These are phyloP conservation scores for Paramormyrops kingsleyae DNA, from an alignment of 2,113 vertebrate species.

Conservation along the genomic window DNA sequence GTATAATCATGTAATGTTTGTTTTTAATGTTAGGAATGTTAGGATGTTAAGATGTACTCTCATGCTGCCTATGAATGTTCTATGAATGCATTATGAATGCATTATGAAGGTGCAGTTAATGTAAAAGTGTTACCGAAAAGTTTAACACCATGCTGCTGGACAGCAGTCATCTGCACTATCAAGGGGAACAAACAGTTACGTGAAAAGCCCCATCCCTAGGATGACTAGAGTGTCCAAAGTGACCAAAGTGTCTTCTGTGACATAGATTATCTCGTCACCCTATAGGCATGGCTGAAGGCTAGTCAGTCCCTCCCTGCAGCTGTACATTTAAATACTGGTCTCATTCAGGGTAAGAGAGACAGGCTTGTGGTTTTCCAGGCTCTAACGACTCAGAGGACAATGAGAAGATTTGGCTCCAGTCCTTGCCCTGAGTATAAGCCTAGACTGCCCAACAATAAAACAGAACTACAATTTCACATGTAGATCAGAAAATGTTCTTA, in stretches of 20 bases:
- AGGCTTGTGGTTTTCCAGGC: background rate
- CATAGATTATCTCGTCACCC: background rate
- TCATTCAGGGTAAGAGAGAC: background rate
- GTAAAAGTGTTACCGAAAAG: no score
- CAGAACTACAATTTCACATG: background rate
- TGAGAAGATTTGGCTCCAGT: background rate
- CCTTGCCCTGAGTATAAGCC: background rate
- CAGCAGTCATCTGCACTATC: no score
- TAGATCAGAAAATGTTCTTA: background rate
- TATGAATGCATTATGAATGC: no score
- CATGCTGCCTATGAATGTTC: no score
- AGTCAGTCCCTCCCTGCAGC: background rate
- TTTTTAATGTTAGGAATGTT: no score
- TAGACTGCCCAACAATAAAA: background rate
- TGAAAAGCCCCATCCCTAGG: no score
- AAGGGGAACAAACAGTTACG: no score
- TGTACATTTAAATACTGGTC: background rate
- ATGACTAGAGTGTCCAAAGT: no score
- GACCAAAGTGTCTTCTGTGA: background rate
- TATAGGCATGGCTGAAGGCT: background rate
- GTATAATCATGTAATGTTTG: no score
- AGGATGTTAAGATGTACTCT: no score
- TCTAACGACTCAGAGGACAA: background rate
- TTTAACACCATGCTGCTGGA: no score
- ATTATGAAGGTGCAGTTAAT: no score